Percentiles rank a stretch among this genome's conserved stretches.
These are phyloP conservation scores for Cyphomyrus plagiostoma DNA, from an alignment of 2,113 vertebrate genomes.

Conservation along the genomic window DNA sequence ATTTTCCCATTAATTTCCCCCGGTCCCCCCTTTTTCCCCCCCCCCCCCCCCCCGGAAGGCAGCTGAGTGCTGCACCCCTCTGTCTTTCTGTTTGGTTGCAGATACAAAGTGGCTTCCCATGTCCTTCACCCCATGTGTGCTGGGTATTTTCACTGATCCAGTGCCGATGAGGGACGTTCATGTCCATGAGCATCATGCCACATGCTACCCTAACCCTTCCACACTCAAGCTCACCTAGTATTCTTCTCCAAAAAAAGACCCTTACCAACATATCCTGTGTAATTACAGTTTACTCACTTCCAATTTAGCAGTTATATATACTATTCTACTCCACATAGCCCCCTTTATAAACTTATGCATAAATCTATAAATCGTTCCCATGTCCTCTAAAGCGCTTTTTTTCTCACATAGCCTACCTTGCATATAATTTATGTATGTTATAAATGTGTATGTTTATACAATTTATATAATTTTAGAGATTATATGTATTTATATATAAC, in stretches of 20 bases:
- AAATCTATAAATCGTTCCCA: not conserved
- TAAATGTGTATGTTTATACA: not conserved
- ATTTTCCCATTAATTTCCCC: too few species aligned
- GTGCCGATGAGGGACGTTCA: not conserved
- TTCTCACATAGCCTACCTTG: not conserved
- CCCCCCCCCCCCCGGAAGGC: not conserved
- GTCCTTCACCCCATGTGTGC: not conserved
- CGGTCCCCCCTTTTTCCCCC: too few species aligned
- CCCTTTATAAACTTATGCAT: not conserved
- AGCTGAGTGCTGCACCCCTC: not conserved
- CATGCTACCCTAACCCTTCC: not conserved
- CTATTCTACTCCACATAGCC: not conserved
- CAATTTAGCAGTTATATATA: not conserved
- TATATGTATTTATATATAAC: not conserved
- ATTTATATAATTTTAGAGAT: not conserved
- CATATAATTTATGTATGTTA: not conserved
- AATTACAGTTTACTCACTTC: not conserved
- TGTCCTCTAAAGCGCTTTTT: not conserved
- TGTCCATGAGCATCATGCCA: not conserved
- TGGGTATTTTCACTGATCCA: not conserved
- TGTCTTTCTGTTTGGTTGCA: slow-evolving; percentile 34
- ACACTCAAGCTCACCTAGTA: not conserved
- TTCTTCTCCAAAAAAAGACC: not conserved
- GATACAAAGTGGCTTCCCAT: not conserved
- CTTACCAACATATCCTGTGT: not conserved